Evolutionary conservation across 2,888 invertebrate genomes (phyloP), one percentile per base, ranked within the genome.

Genomic region (Plebejus melissa): DNA sequence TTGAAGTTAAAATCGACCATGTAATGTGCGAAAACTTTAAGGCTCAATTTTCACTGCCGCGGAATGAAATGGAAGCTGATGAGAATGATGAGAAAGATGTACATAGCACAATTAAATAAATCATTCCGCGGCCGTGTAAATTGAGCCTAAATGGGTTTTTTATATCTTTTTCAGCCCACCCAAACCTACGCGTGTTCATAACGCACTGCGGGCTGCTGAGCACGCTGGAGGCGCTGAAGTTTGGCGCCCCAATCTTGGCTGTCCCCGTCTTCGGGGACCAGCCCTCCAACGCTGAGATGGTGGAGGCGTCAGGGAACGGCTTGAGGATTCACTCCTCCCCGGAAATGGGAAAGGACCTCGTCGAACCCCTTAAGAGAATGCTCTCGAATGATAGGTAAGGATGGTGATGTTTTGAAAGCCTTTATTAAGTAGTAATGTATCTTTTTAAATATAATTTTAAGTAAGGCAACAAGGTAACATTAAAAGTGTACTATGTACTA

Each of bases 241-340:
- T 78, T 16, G 90, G 89, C 0, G 86, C 90, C 0, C 90, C 90
- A 0, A 76, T 89, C 0, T 80, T 90, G 13, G 86, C 86, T 0
- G 77, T 89, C 0, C 90, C 90, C 0, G 83, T 90, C 22, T 90
- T 87, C 36, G 90, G 86, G 1, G 90, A 90, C 78, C 90, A 90
- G 81, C 86, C 83, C 0, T 76, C 78, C 4, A 90, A 90, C 77
- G 88, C 89, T 0, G 80, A 80, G 9, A 80, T 84, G 0, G 84
- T 84, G 0, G 82, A 77, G n/a, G 71, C 77, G 0, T 78, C 80
- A 0, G 90, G 89, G 0, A 85, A 84, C 74, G 89, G 86, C 0
- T 76, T 83, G 2, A 80, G 71, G 7, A 83, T 88, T 0, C 76
- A 77, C 3, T 88, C 82, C 75, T 75, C 79, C 0, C 76, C 77